These are phyloP conservation scores for Ictidomys tridecemlineatus DNA, from an alignment of 2,113 vertebrate genomes.

Conservation along the genomic window DNA sequence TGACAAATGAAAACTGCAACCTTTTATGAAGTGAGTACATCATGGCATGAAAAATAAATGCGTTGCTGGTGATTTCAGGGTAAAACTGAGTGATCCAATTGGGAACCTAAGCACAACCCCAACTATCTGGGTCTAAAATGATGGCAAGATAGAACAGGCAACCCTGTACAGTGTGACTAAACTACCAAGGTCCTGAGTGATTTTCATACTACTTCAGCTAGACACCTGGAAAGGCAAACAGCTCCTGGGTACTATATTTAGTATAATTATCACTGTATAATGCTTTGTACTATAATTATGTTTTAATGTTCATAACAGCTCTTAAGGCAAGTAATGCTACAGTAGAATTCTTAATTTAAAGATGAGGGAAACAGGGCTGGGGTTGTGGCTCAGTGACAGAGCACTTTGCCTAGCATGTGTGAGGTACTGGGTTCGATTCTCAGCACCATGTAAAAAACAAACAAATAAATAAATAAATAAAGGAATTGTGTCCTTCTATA, in stretches of 20 bases:
- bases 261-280: not conserved
- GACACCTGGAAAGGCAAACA: not conserved
- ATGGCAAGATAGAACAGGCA: not conserved
- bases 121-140: not conserved
- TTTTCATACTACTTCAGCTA: not conserved
- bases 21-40: not conserved
- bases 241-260: not conserved
- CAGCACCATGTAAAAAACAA: too few species aligned
- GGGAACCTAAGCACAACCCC: not conserved
- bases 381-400: too few species aligned
- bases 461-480: too few species aligned
- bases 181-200: not conserved
- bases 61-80: constrained; percentile 11
- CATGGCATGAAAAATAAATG: constrained; percentile 9
- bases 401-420: too few species aligned
- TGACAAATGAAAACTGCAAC: constrained; percentile 18
- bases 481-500: too few species aligned
- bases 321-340: not conserved
- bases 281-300: not conserved
- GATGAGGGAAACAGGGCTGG: not conserved
- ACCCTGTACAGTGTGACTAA: not conserved
- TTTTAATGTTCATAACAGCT: not conserved
- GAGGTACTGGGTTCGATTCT: too few species aligned
- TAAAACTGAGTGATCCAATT: not conserved
- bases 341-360: not conserved